Conservation (phyloP, 2,797 vertebrate species). For the Netta rufina region DNA sequence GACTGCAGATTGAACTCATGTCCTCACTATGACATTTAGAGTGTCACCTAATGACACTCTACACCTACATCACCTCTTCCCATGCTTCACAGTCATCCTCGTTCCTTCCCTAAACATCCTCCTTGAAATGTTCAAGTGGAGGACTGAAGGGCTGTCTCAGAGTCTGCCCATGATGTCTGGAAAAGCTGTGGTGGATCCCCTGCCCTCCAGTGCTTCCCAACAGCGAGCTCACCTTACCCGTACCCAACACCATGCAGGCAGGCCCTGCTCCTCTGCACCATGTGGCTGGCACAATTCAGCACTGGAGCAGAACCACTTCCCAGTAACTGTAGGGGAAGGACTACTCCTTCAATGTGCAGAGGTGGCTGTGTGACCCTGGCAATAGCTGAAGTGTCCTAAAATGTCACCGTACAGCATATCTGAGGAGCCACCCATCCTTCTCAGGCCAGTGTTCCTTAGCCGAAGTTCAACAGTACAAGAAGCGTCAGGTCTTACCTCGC, state of each 20-base stretch:
- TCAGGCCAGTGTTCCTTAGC: neutral
- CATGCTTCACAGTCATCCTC: neutral
- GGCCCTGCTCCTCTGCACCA: neutral
- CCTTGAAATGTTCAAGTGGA: neutral
- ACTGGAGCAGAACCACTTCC: neutral
- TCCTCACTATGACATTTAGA: neutral
- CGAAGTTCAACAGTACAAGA: neutral
- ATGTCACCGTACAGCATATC: neutral
- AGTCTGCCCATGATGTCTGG: neutral
- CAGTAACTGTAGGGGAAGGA: neutral
- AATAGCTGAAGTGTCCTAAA: neutral
- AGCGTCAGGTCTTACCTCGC: neutral
- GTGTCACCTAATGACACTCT: neutral
- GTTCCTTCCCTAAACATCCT: neutral
- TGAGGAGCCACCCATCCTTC: neutral
- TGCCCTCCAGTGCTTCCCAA: neutral
- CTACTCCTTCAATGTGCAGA: neutral
- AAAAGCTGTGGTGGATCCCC: neutral
- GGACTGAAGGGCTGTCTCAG: neutral
- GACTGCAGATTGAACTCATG: fast-evolving
- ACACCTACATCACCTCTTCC: neutral
- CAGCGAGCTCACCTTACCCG: neutral
- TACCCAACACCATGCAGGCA: neutral
- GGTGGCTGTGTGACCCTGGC: neutral
- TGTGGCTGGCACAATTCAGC: neutral